Evolutionary conservation across 2,113 vertebrate species (phyloP).

Genomic region (Sula dactylatra): DNA sequence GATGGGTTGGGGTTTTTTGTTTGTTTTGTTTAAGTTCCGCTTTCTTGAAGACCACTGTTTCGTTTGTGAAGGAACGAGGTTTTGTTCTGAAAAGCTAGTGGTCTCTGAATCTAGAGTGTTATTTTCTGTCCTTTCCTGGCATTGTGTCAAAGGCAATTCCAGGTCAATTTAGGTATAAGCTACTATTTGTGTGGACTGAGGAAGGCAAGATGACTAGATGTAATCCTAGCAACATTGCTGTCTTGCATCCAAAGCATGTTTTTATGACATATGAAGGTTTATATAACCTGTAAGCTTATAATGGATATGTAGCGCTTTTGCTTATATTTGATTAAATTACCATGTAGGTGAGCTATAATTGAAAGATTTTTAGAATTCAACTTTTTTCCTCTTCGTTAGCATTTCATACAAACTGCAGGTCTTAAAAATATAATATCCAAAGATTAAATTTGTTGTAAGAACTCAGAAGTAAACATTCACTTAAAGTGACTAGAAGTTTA

Average conservation of each 20-base stretch:
- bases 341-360: not conserved
- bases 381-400: not conserved
- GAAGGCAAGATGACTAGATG: not conserved
- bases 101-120: not conserved
- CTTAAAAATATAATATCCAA: not conserved
- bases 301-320: not conserved
- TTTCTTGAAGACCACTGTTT: not conserved
- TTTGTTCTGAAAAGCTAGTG: not conserved
- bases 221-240: not conserved
- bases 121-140: not conserved
- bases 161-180: not conserved
- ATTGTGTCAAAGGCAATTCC: not conserved
- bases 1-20: not conserved
- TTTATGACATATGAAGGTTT: not conserved
- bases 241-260: not conserved
- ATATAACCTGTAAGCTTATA: not conserved
- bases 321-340: not conserved
- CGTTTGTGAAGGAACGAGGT: not conserved
- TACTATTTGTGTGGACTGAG: not conserved
- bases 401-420: not conserved
- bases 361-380: not conserved
- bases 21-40: not conserved
- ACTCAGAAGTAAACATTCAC: not conserved
- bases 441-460: not conserved
- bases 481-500: not conserved